Percentiles rank a stretch among this genome's conserved stretches.
phyloP scores from a whole-genome alignment of 2,888 invertebrate genomes.

The Lottia scabra region DNA sequence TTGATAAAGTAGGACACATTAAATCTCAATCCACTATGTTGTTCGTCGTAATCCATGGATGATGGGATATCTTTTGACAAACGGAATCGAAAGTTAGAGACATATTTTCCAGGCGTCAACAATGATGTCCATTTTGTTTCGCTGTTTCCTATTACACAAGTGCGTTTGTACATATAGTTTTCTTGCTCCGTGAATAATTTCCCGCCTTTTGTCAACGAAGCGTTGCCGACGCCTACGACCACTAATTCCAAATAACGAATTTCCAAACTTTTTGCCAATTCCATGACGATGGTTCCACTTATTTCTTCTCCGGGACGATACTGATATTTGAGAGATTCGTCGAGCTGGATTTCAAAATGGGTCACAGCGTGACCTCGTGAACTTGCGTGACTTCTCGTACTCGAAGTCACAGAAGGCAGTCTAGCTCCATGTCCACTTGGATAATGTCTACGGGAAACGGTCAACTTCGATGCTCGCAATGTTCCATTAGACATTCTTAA shows the following conservation, averaged over 20 bases:
- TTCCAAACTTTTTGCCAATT: constrained; percentile 47
- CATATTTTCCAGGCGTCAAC: constrained; percentile 58
- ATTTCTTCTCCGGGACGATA: constrained; percentile 59
- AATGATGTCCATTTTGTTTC: constrained; percentile 49
- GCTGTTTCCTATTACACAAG: constrained; percentile 52
- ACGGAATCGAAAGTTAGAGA: constrained; percentile 54
- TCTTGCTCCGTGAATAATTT: constrained; percentile 43
- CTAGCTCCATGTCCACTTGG: not conserved
- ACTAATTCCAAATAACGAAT: constrained; percentile 59
- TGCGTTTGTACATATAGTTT: constrained; percentile 54
- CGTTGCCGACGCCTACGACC: constrained; percentile 53
- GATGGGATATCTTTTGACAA: constrained; percentile 57
- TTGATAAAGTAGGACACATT: constrained; percentile 54
- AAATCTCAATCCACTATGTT: constrained; percentile 45
- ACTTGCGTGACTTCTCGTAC: not conserved
- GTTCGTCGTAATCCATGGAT: constrained; percentile 45
- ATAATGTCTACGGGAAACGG: not conserved
- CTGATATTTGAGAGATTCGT: constrained; percentile 40
- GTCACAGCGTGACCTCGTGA: constrained; percentile 35
- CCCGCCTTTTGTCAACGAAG: constrained; percentile 38
- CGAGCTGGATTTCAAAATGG: constrained; percentile 57
- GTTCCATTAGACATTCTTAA: constrained; percentile 9
- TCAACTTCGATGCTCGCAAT: not conserved
- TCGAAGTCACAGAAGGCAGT: too few species aligned
- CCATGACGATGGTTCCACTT: constrained; percentile 54